Percentiles rank a stretch among this genome's conserved stretches.
These are phyloP conservation scores for Leptinotarsa tumamoca DNA, from an alignment of 2,888 invertebrate species.

Conservation along the genomic window DNA sequence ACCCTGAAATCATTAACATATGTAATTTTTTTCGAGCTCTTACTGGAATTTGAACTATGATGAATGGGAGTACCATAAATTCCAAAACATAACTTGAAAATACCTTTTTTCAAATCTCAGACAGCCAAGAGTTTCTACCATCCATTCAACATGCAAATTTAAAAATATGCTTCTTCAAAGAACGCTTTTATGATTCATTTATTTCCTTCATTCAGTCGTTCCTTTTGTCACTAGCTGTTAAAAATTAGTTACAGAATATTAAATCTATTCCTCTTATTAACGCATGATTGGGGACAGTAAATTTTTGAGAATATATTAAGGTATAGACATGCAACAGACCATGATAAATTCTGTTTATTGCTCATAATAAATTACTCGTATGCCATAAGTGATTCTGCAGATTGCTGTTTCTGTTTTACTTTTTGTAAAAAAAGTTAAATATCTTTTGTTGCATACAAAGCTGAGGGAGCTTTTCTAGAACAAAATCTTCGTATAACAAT, in stretches of 20 bases:
- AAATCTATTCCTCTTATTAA: constrained; percentile 55
- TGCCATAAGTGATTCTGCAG: constrained; percentile 7
- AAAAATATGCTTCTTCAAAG: constrained; percentile 29
- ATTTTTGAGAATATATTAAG: constrained; percentile 54
- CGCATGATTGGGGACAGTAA: constrained; percentile 53
- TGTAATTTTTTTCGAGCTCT: neutral
- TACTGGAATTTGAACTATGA: neutral
- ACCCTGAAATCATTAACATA: neutral
- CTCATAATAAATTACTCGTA: constrained; percentile 44
- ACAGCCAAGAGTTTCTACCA: constrained; percentile 6
- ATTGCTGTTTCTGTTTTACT: constrained; percentile 9
- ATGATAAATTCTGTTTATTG: constrained; percentile 53
- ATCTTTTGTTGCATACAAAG: constrained; percentile 14
- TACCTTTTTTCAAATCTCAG: constrained; percentile 6
- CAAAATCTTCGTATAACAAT: neutral
- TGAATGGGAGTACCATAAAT: neutral
- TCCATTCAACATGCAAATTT: constrained; percentile 19
- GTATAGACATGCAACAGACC: constrained; percentile 55
- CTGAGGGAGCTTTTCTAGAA: neutral
- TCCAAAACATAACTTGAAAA: neutral
- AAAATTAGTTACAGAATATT: constrained; percentile 54
- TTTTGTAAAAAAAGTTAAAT: constrained; percentile 1
- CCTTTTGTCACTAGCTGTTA: constrained; percentile 47
- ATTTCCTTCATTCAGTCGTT: constrained; percentile 28
- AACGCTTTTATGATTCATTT: constrained; percentile 39